Percentiles rank a stretch among this genome's conserved stretches.
Evolutionary conservation across 2,113 vertebrate species (phyloP).

Genomic region (Stigmatopora argus): DNA sequence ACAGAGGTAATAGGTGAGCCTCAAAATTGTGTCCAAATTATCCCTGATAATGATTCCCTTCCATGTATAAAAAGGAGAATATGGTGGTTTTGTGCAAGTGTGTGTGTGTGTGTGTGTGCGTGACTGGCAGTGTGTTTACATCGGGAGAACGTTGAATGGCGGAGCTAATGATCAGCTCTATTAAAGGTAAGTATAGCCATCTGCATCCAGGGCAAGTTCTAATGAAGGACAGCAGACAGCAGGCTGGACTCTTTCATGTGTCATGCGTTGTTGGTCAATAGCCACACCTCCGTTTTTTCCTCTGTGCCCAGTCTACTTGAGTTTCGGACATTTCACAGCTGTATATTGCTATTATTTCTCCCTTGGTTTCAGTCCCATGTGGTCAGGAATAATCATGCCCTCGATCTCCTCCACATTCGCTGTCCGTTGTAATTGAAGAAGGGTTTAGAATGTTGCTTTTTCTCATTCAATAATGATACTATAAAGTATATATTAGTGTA

Average conservation of each 20-base stretch:
- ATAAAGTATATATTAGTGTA: too few species aligned
- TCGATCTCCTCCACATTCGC: neutral
- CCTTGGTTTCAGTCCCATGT: constrained; percentile 15
- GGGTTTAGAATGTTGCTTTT: neutral
- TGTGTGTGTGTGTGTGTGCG: constrained; percentile 18
- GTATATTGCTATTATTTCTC: constrained; percentile 9
- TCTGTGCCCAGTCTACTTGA: constrained; percentile 9
- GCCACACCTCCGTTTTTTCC: constrained; percentile 39
- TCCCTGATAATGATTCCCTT: constrained; percentile 71
- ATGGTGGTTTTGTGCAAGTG: constrained; percentile 20
- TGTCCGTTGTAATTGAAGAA: neutral
- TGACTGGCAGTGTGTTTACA: constrained; percentile 70
- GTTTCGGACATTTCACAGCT: constrained; percentile 17
- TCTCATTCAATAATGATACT: neutral
- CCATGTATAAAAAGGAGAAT: constrained; percentile 59
- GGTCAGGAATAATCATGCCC: neutral
- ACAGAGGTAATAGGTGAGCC: constrained; percentile 75
- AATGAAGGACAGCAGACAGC: constrained; percentile 66
- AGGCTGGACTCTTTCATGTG: constrained; percentile 65
- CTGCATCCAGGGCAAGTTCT: constrained; percentile 63
- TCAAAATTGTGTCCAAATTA: constrained; percentile 78
- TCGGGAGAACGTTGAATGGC: constrained; percentile 65
- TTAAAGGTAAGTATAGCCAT: constrained; percentile 76
- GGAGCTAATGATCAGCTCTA: constrained; percentile 73
- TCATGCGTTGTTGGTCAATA: constrained; percentile 60